Percentiles rank a stretch among this genome's conserved stretches.
These are phyloP conservation scores for Hyperoodon ampullatus DNA, from an alignment of 2,113 vertebrate species.

Conservation along the genomic window DNA sequence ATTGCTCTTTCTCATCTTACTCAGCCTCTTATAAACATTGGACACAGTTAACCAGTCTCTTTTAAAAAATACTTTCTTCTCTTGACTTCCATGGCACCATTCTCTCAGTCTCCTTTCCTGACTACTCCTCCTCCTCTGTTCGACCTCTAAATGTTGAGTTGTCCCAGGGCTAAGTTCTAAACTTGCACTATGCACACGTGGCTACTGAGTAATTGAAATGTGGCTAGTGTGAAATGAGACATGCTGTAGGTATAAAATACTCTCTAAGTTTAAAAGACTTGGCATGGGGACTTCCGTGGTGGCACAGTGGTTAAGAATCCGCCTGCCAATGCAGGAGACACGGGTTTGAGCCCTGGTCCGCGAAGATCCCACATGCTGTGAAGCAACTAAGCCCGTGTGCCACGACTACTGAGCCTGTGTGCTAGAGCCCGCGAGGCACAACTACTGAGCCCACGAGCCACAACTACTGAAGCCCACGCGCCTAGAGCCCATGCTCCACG, in stretches of 20 bases:
- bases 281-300: neutral
- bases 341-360: too few relatives aligned
- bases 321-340: too few relatives aligned
- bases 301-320: too few relatives aligned
- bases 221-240: conserved; percentile 12
- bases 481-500: too few relatives aligned
- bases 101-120: neutral
- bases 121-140: neutral
- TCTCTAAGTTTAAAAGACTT: conserved; percentile 12
- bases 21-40: neutral
- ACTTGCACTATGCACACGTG: neutral
- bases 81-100: neutral
- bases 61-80: conserved; percentile 11
- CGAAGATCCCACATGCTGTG: too few relatives aligned
- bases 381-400: too few relatives aligned
- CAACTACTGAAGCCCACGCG: neutral
- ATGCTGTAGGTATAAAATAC: neutral
- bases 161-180: neutral
- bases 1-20: conserved; percentile 36
- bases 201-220: neutral
- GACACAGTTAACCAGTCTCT: neutral
- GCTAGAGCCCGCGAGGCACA: too few relatives aligned
- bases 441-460: too few relatives aligned
- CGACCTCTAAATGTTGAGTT: neutral
- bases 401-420: too few relatives aligned